phyloP scores from a whole-genome alignment of 2,888 invertebrate genomes.

The Eristalinus sepulchralis region DNA sequence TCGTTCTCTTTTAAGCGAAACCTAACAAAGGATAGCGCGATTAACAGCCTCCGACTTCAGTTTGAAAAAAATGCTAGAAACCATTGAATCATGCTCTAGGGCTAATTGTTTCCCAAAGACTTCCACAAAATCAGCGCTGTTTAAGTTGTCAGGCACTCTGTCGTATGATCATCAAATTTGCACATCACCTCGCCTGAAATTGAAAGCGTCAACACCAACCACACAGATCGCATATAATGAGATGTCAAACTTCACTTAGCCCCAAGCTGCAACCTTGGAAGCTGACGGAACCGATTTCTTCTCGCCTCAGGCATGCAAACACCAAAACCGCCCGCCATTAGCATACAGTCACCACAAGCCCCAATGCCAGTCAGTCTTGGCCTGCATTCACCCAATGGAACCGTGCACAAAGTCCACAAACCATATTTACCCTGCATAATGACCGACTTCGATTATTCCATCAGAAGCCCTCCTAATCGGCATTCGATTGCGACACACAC shows the following conservation, averaged over 20 bases:
- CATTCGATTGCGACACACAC: not conserved
- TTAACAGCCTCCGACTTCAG: no score
- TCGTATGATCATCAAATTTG: no score
- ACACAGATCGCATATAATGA: not conserved
- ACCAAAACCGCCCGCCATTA: not conserved
- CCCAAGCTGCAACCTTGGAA: not conserved
- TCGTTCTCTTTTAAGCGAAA: no score
- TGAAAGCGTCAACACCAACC: no score
- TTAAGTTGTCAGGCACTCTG: no score
- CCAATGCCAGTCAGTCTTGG: not conserved
- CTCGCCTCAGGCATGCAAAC: not conserved
- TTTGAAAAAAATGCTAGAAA: no score
- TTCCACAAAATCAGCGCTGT: no score
- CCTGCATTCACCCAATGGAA: slow-evolving; percentile 1
- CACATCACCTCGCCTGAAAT: no score
- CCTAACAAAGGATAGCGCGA: no score
- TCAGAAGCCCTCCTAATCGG: not conserved
- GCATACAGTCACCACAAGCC: not conserved
- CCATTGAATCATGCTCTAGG: no score
- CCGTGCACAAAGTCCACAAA: not conserved
- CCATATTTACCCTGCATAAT: slow-evolving; percentile 33
- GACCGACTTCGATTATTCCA: slow-evolving; percentile 8
- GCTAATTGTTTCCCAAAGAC: no score
- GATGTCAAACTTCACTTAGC: not conserved
- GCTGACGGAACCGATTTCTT: not conserved